A percentile compares a stretch with the other conserved stretches of the same genome.
These are phyloP conservation scores for Nomada ferruginata DNA, from an alignment of 2,888 invertebrate genomes.

Conservation along the genomic window DNA sequence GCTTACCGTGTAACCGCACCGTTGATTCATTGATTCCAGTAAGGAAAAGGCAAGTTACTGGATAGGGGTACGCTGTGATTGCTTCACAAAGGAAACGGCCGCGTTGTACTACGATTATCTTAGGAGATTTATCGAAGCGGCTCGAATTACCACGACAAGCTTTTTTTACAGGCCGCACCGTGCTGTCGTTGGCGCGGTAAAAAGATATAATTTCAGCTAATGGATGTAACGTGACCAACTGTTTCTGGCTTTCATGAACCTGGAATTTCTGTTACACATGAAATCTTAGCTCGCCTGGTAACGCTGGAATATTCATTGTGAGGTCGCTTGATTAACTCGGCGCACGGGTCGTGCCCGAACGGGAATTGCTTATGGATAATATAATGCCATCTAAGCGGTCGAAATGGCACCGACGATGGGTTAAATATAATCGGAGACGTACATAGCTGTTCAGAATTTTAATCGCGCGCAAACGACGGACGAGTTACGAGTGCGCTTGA, in stretches of 20 bases:
- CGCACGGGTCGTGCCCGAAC: no score
- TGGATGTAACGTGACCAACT: not conserved
- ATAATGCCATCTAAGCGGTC: no score
- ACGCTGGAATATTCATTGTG: no score
- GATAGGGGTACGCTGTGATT: conserved; percentile 35
- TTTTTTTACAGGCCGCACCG: conserved; percentile 22
- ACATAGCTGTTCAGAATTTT: no score
- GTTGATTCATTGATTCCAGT: conserved; percentile 57
- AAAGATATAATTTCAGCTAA: conserved; percentile 11
- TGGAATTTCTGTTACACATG: no score
- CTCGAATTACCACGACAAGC: conserved; percentile 35
- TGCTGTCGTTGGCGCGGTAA: not conserved
- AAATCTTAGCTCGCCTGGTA: no score
- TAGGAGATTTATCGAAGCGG: conserved; percentile 40
- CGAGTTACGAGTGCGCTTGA: no score
- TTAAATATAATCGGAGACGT: no score
- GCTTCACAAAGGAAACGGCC: conserved; percentile 56
- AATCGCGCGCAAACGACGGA: no score
- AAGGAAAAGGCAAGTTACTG: conserved; percentile 55
- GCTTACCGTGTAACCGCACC: conserved; percentile 33
- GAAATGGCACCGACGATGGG: no score
- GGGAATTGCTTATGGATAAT: no score
- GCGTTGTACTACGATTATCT: conserved; percentile 41
- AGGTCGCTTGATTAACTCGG: no score
- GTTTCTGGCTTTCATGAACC: not conserved